Percentiles rank a stretch among this genome's conserved stretches.
phyloP scores from a whole-genome alignment of 2,797 vertebrate species.

The Pangasius mekongensis region DNA sequence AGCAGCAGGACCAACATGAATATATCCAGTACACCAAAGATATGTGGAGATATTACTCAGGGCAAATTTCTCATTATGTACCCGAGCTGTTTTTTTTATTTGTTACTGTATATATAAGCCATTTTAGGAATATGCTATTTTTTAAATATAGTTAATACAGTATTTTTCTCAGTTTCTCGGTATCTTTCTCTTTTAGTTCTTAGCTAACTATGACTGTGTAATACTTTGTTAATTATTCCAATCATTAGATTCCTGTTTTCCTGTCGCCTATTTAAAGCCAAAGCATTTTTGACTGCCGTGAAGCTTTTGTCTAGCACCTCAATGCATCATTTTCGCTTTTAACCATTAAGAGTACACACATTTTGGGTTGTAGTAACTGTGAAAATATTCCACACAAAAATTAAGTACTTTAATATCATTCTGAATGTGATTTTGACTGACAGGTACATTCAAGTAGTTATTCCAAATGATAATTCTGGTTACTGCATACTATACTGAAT shows the following conservation, averaged over 20 bases:
- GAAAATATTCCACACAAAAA: slow-evolving; percentile 5
- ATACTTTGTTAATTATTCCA: neutral
- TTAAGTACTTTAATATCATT: neutral
- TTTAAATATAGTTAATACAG: neutral
- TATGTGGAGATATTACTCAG: neutral
- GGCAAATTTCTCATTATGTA: neutral
- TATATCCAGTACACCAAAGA: neutral
- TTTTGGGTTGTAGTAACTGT: neutral
- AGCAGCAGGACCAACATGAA: neutral
- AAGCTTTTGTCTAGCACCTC: neutral
- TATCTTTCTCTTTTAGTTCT: neutral
- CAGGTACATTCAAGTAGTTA: neutral
- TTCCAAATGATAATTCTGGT: neutral
- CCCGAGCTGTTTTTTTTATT: neutral
- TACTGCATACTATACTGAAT: neutral
- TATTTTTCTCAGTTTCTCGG: neutral
- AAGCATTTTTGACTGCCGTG: neutral
- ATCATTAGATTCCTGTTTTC: neutral
- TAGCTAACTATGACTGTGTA: neutral
- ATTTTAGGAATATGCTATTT: neutral
- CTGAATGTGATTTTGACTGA: neutral
- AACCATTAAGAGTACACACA: neutral
- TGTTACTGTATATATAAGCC: neutral
- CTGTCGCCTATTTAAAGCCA: neutral
- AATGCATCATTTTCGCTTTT: neutral